phyloP scores from a whole-genome alignment of 2,888 invertebrate genomes.

The Drosophila sordidapex region DNA sequence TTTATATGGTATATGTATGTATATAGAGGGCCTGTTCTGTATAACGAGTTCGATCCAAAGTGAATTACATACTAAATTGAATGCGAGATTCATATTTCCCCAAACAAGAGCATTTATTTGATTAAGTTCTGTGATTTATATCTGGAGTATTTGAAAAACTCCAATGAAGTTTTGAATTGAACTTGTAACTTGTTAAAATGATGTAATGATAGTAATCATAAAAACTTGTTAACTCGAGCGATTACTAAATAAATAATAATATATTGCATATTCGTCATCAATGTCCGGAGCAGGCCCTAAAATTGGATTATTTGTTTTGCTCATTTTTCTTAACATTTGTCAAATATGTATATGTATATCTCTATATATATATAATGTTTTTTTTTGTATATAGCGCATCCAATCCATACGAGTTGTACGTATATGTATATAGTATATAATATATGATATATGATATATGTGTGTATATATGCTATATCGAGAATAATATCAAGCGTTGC shows the following conservation, averaged over 20 bases:
- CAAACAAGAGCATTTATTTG: neutral
- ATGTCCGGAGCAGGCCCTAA: slow-evolving; percentile 4
- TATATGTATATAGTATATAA: slow-evolving; percentile 27
- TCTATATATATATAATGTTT: slow-evolving; percentile 35
- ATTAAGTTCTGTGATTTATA: neutral
- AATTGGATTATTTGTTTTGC: neutral
- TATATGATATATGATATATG: slow-evolving; percentile 30
- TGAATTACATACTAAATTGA: neutral
- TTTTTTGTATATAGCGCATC: slow-evolving; percentile 26
- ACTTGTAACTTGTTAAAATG: neutral
- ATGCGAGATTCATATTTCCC: neutral
- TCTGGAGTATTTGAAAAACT: neutral
- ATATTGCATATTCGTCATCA: neutral
- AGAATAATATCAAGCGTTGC: slow-evolving; percentile 78
- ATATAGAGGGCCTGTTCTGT: slow-evolving; percentile 7
- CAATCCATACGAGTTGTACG: slow-evolving; percentile 32
- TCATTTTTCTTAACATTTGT: slow-evolving; percentile 21
- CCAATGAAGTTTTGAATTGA: neutral
- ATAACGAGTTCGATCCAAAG: slow-evolving; percentile 1
- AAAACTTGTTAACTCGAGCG: neutral
- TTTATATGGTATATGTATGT: slow-evolving; percentile 18
- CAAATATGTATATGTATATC: slow-evolving; percentile 38
- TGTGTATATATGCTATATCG: slow-evolving; percentile 41
- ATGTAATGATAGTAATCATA: neutral
- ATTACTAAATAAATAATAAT: neutral